Conservation (phyloP, 2,888 invertebrate species). For the Caenorhabditis becei region DNA sequence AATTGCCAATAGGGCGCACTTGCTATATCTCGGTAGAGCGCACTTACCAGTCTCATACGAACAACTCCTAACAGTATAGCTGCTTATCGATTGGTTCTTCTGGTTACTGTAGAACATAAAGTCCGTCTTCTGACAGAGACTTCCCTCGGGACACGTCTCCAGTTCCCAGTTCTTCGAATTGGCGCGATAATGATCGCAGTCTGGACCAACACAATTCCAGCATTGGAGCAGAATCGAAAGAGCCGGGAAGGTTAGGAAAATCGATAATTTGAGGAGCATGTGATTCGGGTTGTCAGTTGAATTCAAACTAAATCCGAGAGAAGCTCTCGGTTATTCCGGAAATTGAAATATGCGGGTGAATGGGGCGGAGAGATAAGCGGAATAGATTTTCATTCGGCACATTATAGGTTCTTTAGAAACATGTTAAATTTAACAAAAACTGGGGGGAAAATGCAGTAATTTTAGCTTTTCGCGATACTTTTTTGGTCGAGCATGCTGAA, state of each 20-base stretch:
- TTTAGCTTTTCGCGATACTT: neutral
- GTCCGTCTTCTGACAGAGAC: constrained; percentile 53
- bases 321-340: neutral
- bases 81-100: constrained; percentile 28
- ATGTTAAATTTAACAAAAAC: constrained; percentile 5
- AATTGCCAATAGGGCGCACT: neutral
- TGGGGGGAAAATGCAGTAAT: neutral
- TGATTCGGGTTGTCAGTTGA: neutral
- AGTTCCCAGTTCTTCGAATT: constrained; percentile 50
- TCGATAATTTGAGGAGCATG: neutral
- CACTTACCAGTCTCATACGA: constrained; percentile 52
- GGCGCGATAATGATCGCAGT: constrained; percentile 27
- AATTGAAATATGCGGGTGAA: constrained; percentile 14
- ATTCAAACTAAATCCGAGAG: neutral
- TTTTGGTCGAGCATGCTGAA: neutral
- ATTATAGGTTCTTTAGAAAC: neutral
- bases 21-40: neutral
- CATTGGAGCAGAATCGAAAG: constrained; percentile 20
- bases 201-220: constrained; percentile 58
- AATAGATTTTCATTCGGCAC: constrained; percentile 10
- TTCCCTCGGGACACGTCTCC: constrained; percentile 48
- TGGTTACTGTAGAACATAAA: constrained; percentile 57
- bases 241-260: neutral
- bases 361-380: constrained; percentile 6
- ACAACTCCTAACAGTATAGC: constrained; percentile 42